Evolutionary conservation across 1,140 invertebrate genomes (phyloP).

Genomic region (Oncopeltus fasciatus): DNA sequence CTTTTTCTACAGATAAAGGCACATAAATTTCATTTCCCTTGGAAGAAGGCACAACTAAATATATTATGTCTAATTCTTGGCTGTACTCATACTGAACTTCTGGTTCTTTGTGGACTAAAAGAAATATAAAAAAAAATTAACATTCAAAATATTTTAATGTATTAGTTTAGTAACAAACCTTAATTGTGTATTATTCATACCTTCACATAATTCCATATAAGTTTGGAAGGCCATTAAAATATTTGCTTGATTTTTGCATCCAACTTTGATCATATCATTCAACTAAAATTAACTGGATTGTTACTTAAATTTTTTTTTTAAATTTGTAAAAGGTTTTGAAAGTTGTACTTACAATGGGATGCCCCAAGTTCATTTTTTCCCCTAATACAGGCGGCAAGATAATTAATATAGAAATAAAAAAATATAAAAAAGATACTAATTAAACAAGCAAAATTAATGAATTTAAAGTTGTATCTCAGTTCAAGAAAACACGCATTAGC

Average conservation of each 20-base stretch:
- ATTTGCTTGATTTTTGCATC: slow-evolving; percentile 31
- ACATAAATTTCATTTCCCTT: slow-evolving; percentile 16
- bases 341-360: not conserved
- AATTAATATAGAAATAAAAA: too few species aligned
- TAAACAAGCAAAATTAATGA: too few species aligned
- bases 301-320: not conserved
- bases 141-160: not conserved
- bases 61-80: slow-evolving; percentile 20
- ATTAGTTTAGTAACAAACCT: not conserved
- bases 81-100: slow-evolving; percentile 18
- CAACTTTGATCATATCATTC: slow-evolving; percentile 31
- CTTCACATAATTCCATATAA: slow-evolving; percentile 24
- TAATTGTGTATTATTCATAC: too few species aligned
- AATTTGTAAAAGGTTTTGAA: not conserved
- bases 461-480: too few species aligned
- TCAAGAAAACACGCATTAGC: too few species aligned
- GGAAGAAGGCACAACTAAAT: slow-evolving; percentile 12
- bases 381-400: too few species aligned
- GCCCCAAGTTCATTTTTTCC: slow-evolving; percentile 1
- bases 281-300: slow-evolving; percentile 29
- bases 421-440: too few species aligned
- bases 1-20: slow-evolving; percentile 15
- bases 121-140: not conserved
- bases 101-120: slow-evolving; percentile 17
- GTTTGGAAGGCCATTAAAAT: slow-evolving; percentile 27